Base-by-base conservation (phyloP, 2,888 invertebrate genomes). In the Lacanobia wlatinum region DNA sequence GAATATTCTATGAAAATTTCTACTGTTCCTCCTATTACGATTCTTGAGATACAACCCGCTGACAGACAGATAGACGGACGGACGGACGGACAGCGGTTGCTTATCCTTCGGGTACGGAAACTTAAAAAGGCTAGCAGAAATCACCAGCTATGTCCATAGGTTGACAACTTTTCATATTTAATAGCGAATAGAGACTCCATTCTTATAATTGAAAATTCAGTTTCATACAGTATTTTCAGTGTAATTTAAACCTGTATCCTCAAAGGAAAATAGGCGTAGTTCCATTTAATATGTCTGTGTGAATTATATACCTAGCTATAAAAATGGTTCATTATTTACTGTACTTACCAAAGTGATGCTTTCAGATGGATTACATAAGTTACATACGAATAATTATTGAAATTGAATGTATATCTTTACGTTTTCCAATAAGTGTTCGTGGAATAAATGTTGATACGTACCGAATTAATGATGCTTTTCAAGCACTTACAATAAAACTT, bases 311-410 rank as follows among this genome's bases (percentile, higher is more conserved):
- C n/a, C 50, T 58, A 23, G n/a, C 50, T 58, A 58, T 10, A 18
- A 70, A 68, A 59, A 59, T 40, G 10, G 38, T 70, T 52, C 18
- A 40, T 12, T 73, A 78, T 73, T 40, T 73, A 71, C 38, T 21
- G 10, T 21, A 28, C 23, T 58, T 46, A 43, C 40, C 55, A 59
- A 59, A 80, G 46, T 34, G 34, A 61, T 73, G 80, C 63, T 63
- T 74, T 80, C 48, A 74, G 12, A 16, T 34, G 40, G 23, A 76
- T 80, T 80, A 63, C 34, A 48, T 79, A 21, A 59, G 40, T 21
- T 14, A 79, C 23, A 52, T 28, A 59, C 52, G 10, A 23, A 8
- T 38, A 67, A 63, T 63, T 63, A 74, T 63, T 48, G 80, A 40
- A 80, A 63, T 74, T 63, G 18, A 9, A 63, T 16, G 28, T 62